Percentiles rank a stretch among this genome's conserved stretches.
phyloP scores from a whole-genome alignment of 2,113 vertebrate genomes.

The Phylloscopus trochiloides region DNA sequence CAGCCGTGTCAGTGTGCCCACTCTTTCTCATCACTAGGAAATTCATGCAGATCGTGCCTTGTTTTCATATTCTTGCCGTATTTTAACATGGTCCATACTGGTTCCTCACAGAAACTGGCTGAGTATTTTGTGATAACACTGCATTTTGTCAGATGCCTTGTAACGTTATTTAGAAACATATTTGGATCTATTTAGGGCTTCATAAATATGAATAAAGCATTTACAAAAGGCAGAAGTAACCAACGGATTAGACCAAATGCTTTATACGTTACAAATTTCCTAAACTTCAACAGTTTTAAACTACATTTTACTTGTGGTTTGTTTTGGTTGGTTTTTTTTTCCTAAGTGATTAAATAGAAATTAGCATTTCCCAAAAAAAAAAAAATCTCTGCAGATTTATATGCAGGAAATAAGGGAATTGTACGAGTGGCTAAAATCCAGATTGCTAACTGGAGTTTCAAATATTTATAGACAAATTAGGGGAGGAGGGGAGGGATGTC shows the following conservation, averaged over 20 bases:
- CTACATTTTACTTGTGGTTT: neutral
- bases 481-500: neutral
- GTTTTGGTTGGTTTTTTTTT: neutral
- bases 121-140: neutral
- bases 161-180: neutral
- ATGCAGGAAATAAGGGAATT: neutral
- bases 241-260: neutral
- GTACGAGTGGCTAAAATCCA: neutral
- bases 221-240: conserved; percentile 10
- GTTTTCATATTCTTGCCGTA: neutral
- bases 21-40: neutral
- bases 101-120: neutral
- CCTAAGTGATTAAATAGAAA: neutral
- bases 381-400: neutral
- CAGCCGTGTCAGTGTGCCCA: neutral
- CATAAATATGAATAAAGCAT: conserved; percentile 42
- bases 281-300: neutral
- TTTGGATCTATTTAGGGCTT: neutral
- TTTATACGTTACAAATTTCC: neutral
- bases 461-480: conserved; percentile 29
- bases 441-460: conserved; percentile 36
- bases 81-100: neutral
- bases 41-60: neutral
- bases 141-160: neutral
- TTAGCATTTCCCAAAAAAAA: neutral